Conservation (phyloP, 1,140 invertebrate genomes). For the Ruditapes philippinarum region DNA sequence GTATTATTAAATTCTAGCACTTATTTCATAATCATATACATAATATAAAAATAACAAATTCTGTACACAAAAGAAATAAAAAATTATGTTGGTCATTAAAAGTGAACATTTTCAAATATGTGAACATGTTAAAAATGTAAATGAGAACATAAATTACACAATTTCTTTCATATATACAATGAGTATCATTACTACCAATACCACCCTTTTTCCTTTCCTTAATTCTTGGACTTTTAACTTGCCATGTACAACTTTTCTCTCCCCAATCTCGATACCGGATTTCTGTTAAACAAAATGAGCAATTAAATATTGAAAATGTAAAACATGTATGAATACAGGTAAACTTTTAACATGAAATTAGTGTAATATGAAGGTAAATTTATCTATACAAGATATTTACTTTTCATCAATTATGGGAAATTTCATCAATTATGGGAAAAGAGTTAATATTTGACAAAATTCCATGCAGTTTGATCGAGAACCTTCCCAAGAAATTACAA, state of each 20-base stretch:
- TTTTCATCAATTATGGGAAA: neutral
- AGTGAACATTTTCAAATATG: neutral
- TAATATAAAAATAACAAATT: neutral
- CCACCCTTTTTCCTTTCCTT: neutral
- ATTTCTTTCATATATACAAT: neutral
- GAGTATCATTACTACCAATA: neutral
- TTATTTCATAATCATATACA: neutral
- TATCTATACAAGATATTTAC: neutral
- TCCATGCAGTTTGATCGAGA: neutral
- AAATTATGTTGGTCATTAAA: neutral
- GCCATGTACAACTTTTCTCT: neutral
- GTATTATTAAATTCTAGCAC: neutral
- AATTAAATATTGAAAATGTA: neutral
- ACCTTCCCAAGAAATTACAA: neutral
- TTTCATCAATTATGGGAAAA: neutral
- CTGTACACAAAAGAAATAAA: neutral
- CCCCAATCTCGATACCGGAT: neutral
- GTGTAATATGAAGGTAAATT: neutral
- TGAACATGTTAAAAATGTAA: neutral
- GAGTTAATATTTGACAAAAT: neutral
- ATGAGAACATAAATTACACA: neutral
- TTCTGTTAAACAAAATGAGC: conserved; percentile 10
- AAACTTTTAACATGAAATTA: neutral
- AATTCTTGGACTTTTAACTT: neutral
- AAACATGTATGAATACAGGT: neutral